Evolutionary conservation across 2,797 vertebrate species (phyloP), one percentile per base, ranked within the genome.

Genomic region (Mormyrops boulengeri): DNA sequence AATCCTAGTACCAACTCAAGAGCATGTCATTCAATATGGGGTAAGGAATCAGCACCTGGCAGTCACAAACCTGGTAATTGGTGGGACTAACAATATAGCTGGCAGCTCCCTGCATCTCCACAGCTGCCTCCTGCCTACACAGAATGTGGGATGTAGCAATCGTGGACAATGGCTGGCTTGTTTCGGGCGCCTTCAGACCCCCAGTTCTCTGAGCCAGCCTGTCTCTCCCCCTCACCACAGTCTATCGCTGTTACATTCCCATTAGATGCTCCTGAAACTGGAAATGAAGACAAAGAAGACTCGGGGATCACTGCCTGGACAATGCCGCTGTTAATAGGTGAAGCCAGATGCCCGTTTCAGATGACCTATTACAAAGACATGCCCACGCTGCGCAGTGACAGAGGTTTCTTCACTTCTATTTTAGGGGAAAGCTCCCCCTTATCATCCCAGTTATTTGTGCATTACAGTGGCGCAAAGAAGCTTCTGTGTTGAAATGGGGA

Each of bases 141-240:
- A 91, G 85, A 94, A 92, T 88, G 88, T 90, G 90, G 86, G 88
- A 90, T 89, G 60, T 88, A 55, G 82, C 84, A 55, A 85, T 73
- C 55, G 69, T 91, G 89, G 92, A 93, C 92, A 94, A 94, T 91
- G 90, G 85, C 90, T 90, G 89, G 55, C 87, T 92, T 93, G 90
- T 94, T 93, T 92, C 89, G 90, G 89, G 80, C 90, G 82, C 88
- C 89, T 57, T 88, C 90, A 92, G 90, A 91, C 92, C 92, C 77
- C 89, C 89, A 92, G 90, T 60, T 91, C 86, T 5, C 57, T 86
- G 90, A 90, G 91, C 90, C 92, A 91, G 89, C 88, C 87, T 47
- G 84, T 89, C 89, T 89, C 91, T 89, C 84, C 84, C 91, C 90
- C 44, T 12, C 26, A 41, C 62, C 14, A 14, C 34, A 26, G 53